Percentiles rank a stretch among this genome's conserved stretches.
These are phyloP conservation scores for Xestobium rufovillosum DNA, from an alignment of 2,888 invertebrate species.

Conservation along the genomic window DNA sequence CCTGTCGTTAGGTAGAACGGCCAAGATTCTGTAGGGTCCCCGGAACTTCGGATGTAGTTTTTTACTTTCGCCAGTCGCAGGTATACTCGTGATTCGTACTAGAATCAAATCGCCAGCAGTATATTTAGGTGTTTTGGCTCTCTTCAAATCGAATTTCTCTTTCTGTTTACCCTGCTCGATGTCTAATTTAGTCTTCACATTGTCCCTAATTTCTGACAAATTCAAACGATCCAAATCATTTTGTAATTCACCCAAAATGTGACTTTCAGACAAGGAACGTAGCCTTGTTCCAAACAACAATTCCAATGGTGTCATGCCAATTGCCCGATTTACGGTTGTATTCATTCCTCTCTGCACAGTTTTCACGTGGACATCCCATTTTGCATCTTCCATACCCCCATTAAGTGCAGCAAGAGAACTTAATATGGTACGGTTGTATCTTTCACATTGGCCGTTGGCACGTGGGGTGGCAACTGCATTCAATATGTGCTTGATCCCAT, in stretches of 20 bases:
- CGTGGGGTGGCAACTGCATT: too few species aligned
- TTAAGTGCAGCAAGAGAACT: constrained; percentile 7
- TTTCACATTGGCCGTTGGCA: too few species aligned
- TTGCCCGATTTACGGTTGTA: constrained; percentile 6
- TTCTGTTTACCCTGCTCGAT: constrained; percentile 3
- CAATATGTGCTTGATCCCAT: constrained; percentile 7
- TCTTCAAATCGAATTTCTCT: constrained; percentile 1
- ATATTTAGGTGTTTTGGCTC: constrained; percentile 2
- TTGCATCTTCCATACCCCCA: too few species aligned
- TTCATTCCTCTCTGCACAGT: constrained; percentile 9
- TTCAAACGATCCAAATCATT: constrained; percentile 4
- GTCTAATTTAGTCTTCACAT: constrained; percentile 3
- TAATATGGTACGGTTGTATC: constrained; percentile 1
- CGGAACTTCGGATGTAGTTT: too few species aligned
- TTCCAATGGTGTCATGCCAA: constrained; percentile 5
- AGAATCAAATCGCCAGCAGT: too few species aligned
- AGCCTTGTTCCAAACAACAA: constrained; percentile 3
- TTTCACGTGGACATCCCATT: too few species aligned
- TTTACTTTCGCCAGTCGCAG: too few species aligned
- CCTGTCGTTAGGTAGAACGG: constrained; percentile 8
- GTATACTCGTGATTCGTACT: too few species aligned
- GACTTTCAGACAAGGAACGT: neutral
- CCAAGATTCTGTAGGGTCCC: too few species aligned
- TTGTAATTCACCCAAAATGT: neutral
- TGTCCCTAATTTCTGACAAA: neutral